Conservation (phyloP, 2,888 invertebrate species). For the Mythimna albipuncta region DNA sequence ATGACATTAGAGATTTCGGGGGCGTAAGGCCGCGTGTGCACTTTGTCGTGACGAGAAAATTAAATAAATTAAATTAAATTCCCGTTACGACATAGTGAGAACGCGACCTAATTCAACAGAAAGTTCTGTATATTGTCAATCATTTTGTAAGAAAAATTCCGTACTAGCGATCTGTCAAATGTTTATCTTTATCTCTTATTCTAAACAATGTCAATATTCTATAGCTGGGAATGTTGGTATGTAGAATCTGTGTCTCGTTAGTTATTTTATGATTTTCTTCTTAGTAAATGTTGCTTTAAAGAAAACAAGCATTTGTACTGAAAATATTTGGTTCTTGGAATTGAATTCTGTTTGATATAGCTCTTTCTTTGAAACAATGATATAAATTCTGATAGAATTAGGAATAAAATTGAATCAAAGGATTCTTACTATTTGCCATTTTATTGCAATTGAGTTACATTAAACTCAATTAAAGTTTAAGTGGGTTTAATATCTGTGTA, state of each 20-base stretch:
- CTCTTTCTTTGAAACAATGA: neutral
- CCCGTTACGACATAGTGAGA: no score
- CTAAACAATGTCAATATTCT: slow-evolving; percentile 80
- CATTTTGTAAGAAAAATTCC: slow-evolving; percentile 75
- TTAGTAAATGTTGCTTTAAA: slow-evolving; percentile 68
- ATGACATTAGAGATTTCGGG: no score
- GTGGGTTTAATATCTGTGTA: slow-evolving; percentile 1
- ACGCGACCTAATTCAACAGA: slow-evolving; percentile 63
- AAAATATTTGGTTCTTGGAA: slow-evolving; percentile 9
- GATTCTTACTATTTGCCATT: neutral
- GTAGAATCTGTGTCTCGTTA: slow-evolving; percentile 75
- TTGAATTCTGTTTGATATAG: slow-evolving; percentile 7
- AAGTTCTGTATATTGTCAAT: slow-evolving; percentile 78
- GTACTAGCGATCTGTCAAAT: slow-evolving; percentile 80
- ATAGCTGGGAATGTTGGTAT: slow-evolving; percentile 74
- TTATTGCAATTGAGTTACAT: slow-evolving; percentile 3
- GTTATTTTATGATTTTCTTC: slow-evolving; percentile 76
- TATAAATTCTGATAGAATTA: neutral
- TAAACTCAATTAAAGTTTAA: neutral
- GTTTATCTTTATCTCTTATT: slow-evolving; percentile 74
- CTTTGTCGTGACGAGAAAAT: no score
- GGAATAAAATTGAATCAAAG: neutral
- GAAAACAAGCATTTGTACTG: slow-evolving; percentile 18
- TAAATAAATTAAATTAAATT: no score
- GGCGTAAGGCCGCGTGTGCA: no score